A percentile compares a stretch with the other conserved stretches of the same genome.
These are phyloP conservation scores for Galeopsomyia nigrocyanea DNA, from an alignment of 2,888 invertebrate genomes.

Conservation along the genomic window DNA sequence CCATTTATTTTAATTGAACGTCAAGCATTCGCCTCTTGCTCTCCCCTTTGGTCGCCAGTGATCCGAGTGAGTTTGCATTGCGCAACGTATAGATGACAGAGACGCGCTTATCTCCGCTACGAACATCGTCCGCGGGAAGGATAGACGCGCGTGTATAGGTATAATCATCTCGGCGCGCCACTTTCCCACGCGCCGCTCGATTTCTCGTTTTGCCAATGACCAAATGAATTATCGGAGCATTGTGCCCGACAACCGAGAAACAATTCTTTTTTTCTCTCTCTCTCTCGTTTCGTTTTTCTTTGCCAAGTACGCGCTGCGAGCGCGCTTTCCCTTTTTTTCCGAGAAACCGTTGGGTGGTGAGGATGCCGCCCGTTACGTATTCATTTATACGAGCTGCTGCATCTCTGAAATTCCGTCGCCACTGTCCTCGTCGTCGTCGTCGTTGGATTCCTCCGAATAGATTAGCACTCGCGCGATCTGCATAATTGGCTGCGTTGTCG, in stretches of 20 bases:
- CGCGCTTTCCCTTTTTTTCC: slow-evolving; percentile 33
- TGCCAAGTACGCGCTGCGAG: background rate
- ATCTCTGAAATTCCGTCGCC: too few relatives aligned
- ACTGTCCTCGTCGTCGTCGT: too few relatives aligned
- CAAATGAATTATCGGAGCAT: slow-evolving; percentile 11
- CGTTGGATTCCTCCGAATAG: too few relatives aligned
- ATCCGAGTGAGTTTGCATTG: background rate
- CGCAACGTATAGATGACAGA: too few relatives aligned
- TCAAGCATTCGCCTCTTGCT: slow-evolving; percentile 3
- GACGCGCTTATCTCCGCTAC: too few relatives aligned
- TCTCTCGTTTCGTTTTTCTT: slow-evolving; percentile 8
- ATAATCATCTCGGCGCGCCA: background rate
- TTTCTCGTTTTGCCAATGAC: slow-evolving; percentile 8
- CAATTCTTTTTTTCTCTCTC: slow-evolving; percentile 29
- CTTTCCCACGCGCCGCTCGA: slow-evolving; percentile 34
- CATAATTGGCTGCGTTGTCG: background rate
- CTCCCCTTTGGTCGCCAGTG: background rate
- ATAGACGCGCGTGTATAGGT: too few relatives aligned
- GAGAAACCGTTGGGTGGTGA: background rate
- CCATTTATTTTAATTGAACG: too few relatives aligned
- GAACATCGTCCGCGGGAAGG: too few relatives aligned
- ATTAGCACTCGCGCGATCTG: background rate
- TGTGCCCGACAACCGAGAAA: too few relatives aligned
- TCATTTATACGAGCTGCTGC: too few relatives aligned
- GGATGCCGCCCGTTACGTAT: background rate